These are phyloP conservation scores for Luperina nickerlii DNA, from an alignment of 2,888 invertebrate species.

Conservation along the genomic window DNA sequence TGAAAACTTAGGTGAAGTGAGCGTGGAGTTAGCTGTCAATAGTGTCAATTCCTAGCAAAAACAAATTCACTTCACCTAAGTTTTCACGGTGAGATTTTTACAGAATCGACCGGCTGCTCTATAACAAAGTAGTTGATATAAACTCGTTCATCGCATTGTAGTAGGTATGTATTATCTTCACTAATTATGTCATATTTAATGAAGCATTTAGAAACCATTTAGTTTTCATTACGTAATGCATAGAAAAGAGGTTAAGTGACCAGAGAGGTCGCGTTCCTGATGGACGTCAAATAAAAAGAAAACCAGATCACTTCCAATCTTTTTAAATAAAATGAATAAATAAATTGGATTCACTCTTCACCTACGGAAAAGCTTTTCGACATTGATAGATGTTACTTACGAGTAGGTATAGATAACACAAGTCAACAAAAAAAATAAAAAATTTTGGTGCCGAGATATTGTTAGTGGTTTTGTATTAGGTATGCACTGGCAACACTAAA, in stretches of 20 bases:
- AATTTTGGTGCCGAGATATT: too few relatives aligned
- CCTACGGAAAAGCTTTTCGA: slow-evolving; percentile 53
- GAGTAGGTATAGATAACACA: slow-evolving; percentile 4
- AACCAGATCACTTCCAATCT: slow-evolving; percentile 36
- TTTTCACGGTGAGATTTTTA: too few relatives aligned
- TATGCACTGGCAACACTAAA: too few relatives aligned
- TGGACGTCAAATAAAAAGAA: slow-evolving; percentile 33
- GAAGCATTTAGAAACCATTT: slow-evolving; percentile 56
- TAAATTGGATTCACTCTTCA: slow-evolving; percentile 52
- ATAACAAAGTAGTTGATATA: slow-evolving; percentile 29
- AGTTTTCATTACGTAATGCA: slow-evolving; percentile 45
- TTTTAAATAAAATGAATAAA: slow-evolving; percentile 43
- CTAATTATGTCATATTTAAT: slow-evolving; percentile 40
- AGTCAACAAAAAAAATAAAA: too few relatives aligned
- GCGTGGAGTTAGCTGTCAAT: too few relatives aligned
- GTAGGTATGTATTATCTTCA: slow-evolving; percentile 28
- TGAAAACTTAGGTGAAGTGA: too few relatives aligned
- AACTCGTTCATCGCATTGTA: slow-evolving; percentile 12
- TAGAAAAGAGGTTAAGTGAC: slow-evolving; percentile 48
- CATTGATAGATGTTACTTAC: slow-evolving; percentile 53
- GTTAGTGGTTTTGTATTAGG: too few relatives aligned
- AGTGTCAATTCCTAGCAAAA: too few relatives aligned
- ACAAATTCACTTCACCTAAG: too few relatives aligned
- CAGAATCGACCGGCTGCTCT: too few relatives aligned
- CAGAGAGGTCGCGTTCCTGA: slow-evolving; percentile 38